Evolutionary conservation across 2,888 invertebrate species (phyloP).

Genomic region (Caenorhabditis sp.): DNA sequence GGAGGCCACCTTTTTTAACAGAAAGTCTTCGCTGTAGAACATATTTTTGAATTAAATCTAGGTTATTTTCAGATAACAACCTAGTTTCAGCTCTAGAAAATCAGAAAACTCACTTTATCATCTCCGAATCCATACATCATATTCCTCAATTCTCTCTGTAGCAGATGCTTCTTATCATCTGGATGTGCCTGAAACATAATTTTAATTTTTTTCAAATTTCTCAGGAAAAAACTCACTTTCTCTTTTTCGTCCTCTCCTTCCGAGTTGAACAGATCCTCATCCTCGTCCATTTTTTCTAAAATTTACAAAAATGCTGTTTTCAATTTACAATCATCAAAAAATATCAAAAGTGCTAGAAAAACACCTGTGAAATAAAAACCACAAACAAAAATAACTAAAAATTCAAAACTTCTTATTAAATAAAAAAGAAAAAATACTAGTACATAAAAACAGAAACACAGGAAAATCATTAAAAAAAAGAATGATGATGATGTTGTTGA

Average conservation of each 20-base stretch:
- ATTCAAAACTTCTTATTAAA: slow-evolving; percentile 2
- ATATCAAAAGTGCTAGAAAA: slow-evolving; percentile 2
- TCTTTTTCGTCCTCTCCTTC: slow-evolving; percentile 54
- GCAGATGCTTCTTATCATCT: slow-evolving; percentile 53
- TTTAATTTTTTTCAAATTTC: not conserved
- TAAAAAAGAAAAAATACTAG: not conserved
- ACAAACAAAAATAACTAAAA: not conserved
- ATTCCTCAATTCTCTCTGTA: slow-evolving; percentile 81
- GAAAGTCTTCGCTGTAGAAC: too few relatives aligned
- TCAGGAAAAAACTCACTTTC: slow-evolving; percentile 8
- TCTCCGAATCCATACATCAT: slow-evolving; percentile 99
- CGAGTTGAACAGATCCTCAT: slow-evolving; percentile 54
- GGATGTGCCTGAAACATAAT: slow-evolving; percentile 10
- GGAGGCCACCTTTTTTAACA: too few relatives aligned
- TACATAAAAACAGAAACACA: not conserved
- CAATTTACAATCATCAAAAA: not conserved
- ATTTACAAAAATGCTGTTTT: not conserved
- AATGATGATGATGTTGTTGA: not conserved
- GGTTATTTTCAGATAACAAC: not conserved
- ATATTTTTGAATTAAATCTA: too few relatives aligned
- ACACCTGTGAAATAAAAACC: not conserved
- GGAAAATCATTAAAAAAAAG: not conserved
- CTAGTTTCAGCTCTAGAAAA: not conserved
- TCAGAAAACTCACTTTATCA: slow-evolving; percentile 84
- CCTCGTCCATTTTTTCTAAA: slow-evolving; percentile 50